Evolutionary conservation across 37 sponge, comb jelly and placozoan species (phyloP).

Genomic region (Geodia barretti): DNA sequence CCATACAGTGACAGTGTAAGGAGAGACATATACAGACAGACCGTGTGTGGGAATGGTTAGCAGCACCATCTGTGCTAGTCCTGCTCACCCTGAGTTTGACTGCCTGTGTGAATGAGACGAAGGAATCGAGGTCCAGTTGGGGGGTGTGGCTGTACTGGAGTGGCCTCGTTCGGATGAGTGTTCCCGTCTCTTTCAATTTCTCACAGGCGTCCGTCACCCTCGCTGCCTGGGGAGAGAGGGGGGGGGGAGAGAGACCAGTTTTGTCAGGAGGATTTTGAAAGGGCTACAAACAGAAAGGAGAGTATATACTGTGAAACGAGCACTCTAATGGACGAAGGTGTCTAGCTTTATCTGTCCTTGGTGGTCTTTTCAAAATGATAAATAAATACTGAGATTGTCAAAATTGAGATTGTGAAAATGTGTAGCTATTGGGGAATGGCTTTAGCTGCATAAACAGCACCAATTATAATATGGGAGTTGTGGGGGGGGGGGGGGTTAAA

Average conservation of each 20-base stretch:
- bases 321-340: no score
- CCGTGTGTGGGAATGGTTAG: background rate
- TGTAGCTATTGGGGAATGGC: no score
- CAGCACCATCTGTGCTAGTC: background rate
- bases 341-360: no score
- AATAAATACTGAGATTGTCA: no score
- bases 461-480: no score
- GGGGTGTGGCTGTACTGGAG: slow-evolving; percentile 45
- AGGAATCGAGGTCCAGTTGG: slow-evolving; percentile 73
- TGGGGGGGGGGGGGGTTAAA: no score
- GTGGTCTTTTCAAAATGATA: no score
- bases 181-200: slow-evolving; percentile 38
- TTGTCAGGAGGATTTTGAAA: no score
- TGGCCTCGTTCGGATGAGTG: slow-evolving; percentile 57
- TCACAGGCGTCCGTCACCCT: slow-evolving; percentile 62
- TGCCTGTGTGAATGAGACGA: slow-evolving; percentile 32
- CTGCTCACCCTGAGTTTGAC: slow-evolving; percentile 43
- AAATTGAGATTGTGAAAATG: no score
- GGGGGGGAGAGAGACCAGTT: background rate
- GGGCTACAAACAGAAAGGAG: background rate
- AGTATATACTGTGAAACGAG: no score
- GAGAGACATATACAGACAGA: background rate
- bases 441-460: no score
- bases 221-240: slow-evolving; percentile 47
- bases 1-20: no score